Percentiles rank a stretch among this genome's conserved stretches.
phyloP scores from a whole-genome alignment of 1,140 invertebrate species.

The Formica exsecta region DNA sequence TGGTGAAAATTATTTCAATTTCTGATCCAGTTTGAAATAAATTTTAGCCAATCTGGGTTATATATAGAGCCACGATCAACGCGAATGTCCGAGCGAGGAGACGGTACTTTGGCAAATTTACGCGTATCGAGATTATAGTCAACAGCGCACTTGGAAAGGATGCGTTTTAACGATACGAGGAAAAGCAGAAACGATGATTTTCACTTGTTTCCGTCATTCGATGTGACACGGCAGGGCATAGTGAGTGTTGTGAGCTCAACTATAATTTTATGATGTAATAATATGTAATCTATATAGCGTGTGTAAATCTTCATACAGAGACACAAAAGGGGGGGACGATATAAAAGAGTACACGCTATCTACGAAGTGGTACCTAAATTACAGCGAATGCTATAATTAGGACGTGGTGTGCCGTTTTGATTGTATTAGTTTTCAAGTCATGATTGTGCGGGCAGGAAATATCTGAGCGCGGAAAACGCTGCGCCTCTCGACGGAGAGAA shows the following conservation, averaged over 20 bases:
- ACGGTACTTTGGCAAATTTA: slow-evolving; percentile 54
- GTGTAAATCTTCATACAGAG: slow-evolving; percentile 15
- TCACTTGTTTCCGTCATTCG: slow-evolving; percentile 57
- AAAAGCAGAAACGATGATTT: slow-evolving; percentile 52
- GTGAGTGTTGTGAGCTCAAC: slow-evolving; percentile 61
- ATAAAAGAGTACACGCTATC: slow-evolving; percentile 23
- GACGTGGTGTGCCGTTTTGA: slow-evolving; percentile 52
- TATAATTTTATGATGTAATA: slow-evolving; percentile 65
- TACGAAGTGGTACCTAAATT: slow-evolving; percentile 72
- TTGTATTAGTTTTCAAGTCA: slow-evolving; percentile 46
- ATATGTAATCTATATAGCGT: slow-evolving; percentile 47
- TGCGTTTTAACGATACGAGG: not conserved
- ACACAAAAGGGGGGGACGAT: not conserved
- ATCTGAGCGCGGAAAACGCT: not conserved
- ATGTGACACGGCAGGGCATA: slow-evolving; percentile 74
- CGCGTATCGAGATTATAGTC: not conserved
- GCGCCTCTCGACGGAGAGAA: slow-evolving; percentile 14
- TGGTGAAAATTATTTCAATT: slow-evolving; percentile 86
- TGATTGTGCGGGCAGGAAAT: not conserved
- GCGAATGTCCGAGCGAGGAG: not conserved
- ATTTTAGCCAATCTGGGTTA: slow-evolving; percentile 81
- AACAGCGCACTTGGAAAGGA: not conserved
- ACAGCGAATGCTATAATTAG: slow-evolving; percentile 42
- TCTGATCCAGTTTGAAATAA: slow-evolving; percentile 86
- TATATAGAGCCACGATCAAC: not conserved